phyloP scores from a whole-genome alignment of 1,140 invertebrate species.

The Euura saliciscinereae region DNA sequence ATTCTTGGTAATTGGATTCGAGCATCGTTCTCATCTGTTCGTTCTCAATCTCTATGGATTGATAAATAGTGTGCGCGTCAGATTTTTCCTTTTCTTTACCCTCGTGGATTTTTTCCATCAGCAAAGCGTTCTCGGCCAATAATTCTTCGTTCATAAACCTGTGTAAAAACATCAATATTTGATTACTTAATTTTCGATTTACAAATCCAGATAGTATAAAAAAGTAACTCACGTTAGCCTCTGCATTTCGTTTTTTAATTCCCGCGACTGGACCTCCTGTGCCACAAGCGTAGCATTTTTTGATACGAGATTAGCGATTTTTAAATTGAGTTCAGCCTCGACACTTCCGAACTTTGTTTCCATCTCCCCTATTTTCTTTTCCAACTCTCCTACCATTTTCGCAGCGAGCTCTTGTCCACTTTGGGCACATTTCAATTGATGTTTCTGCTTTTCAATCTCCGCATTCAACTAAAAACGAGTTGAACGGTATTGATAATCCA shows the following conservation, averaged over 20 bases:
- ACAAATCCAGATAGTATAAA: too few relatives aligned
- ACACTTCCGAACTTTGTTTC: background rate
- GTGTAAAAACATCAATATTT: background rate
- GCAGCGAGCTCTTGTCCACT: background rate
- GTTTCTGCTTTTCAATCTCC: background rate
- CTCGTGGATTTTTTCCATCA: background rate
- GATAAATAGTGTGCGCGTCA: background rate
- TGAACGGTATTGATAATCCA: too few relatives aligned
- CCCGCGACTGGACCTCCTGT: background rate
- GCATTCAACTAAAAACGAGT: background rate
- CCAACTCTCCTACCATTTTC: too few relatives aligned
- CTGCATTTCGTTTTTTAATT: background rate
- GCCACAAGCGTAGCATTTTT: background rate
- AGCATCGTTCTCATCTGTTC: background rate
- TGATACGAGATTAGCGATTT: background rate
- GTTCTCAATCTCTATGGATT: background rate
- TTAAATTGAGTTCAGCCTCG: background rate
- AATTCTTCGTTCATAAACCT: constrained; percentile 1
- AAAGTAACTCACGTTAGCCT: background rate
- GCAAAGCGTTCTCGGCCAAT: background rate
- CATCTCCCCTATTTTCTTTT: background rate
- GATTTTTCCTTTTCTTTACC: background rate
- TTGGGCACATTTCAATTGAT: background rate
- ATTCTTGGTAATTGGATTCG: background rate
- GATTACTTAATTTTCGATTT: too few relatives aligned